These are phyloP conservation scores for Falco biarmicus DNA, from an alignment of 2,797 vertebrate species.

Conservation along the genomic window DNA sequence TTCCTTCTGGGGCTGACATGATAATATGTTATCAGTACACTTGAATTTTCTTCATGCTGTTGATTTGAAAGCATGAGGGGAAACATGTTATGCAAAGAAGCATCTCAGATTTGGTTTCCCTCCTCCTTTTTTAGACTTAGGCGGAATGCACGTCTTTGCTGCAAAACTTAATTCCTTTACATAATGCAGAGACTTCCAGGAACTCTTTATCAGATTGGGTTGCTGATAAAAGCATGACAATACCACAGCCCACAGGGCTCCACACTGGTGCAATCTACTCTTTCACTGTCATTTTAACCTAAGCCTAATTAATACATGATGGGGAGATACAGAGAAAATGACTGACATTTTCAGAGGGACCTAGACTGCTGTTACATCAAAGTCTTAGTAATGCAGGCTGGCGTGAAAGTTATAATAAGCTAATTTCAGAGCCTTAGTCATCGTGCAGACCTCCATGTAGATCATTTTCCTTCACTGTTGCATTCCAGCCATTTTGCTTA, in stretches of 20 bases:
- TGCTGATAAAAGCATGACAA: conserved; percentile 9
- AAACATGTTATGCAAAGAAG: neutral
- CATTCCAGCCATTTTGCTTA: neutral
- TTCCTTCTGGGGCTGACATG: neutral
- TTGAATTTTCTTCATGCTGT: neutral
- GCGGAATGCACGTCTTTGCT: neutral
- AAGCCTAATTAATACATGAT: neutral
- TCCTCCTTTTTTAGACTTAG: neutral
- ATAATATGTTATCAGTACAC: neutral
- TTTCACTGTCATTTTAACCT: neutral
- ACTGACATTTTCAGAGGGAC: neutral
- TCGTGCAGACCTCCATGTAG: neutral
- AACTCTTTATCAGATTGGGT: conserved; percentile 6
- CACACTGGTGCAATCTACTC: neutral
- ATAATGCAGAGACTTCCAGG: conserved; percentile 34
- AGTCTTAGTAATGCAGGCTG: neutral
- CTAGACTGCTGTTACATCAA: neutral
- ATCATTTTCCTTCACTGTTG: neutral
- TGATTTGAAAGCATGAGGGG: neutral
- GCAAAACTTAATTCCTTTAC: neutral
- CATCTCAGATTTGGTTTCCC: neutral
- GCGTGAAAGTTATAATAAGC: neutral
- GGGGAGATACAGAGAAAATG: neutral
- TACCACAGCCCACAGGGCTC: conserved; percentile 2
- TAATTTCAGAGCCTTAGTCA: neutral